Percentiles rank a stretch among this genome's conserved stretches.
Evolutionary conservation across 30 jellyfish, hydroid and myxozoan species (phyloP).

Genomic region (Aurelia coerulea): DNA sequence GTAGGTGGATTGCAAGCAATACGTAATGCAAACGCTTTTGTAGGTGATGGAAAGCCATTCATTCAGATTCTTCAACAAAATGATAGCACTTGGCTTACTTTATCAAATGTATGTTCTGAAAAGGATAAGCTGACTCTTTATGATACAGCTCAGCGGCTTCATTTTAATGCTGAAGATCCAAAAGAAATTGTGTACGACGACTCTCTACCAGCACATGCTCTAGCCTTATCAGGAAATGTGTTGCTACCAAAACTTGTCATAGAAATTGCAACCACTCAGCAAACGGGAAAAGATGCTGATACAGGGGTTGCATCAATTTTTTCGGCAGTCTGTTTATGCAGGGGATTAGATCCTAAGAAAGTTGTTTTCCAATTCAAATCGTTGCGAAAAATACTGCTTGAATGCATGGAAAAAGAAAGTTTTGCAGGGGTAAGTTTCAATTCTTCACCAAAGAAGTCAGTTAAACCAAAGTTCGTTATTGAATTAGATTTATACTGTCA

Average conservation of each 20-base stretch:
- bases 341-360: background rate
- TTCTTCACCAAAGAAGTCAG: background rate
- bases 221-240: background rate
- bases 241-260: background rate
- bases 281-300: too few species aligned
- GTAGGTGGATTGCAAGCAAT: background rate
- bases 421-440: background rate
- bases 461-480: background rate
- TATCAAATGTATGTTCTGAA: slow-evolving; percentile 5
- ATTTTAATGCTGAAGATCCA: background rate
- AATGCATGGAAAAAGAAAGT: background rate
- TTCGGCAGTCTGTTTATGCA: background rate
- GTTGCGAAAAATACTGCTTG: background rate
- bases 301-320: background rate
- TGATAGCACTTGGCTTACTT: background rate
- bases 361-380: background rate
- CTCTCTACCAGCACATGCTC: background rate
- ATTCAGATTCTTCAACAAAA: background rate
- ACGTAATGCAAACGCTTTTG: too few species aligned
- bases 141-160: background rate
- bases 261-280: background rate
- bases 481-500: slow-evolving; percentile 10
- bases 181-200: background rate
- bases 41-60: background rate
- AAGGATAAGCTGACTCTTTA: background rate